Conservation (phyloP, 2,888 invertebrate genomes). For the Harpagoxenus sublaevis region DNA sequence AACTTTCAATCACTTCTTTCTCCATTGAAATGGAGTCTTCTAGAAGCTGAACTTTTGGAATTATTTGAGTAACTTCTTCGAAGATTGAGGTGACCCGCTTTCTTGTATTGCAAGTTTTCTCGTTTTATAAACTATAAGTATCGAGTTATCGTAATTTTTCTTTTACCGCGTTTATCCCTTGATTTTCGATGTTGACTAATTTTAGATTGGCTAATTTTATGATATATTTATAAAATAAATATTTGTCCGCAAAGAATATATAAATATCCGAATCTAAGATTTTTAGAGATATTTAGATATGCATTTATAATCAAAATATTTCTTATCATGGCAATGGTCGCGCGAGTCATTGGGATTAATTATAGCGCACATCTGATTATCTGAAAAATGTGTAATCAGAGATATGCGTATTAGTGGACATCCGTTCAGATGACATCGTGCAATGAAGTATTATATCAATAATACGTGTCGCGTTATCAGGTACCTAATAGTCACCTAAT, state of each 20-base stretch:
- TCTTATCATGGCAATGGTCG: constrained; percentile 1
- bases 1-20: not conserved
- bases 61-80: constrained; percentile 3
- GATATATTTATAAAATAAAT: not conserved
- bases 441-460: constrained; percentile 54
- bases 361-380: constrained; percentile 34
- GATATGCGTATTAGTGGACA: constrained; percentile 40
- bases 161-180: not conserved
- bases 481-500: constrained; percentile 75
- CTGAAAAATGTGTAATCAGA: constrained; percentile 31
- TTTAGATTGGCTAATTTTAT: not conserved
- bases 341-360: constrained; percentile 12
- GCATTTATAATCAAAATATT: constrained; percentile 1
- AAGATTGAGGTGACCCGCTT: not conserved
- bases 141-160: not conserved
- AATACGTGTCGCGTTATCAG: constrained; percentile 65
- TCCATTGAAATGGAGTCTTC: constrained; percentile 10
- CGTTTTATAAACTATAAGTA: not conserved
- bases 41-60: not conserved
- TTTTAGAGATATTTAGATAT: not conserved
- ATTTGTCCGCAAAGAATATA: not conserved
- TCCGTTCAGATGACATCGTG: constrained; percentile 50
- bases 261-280: not conserved
- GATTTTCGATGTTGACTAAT: not conserved
- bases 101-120: not conserved